These are phyloP conservation scores for Phoebastria nigripes DNA, from an alignment of 2,797 vertebrate species.

Conservation along the genomic window DNA sequence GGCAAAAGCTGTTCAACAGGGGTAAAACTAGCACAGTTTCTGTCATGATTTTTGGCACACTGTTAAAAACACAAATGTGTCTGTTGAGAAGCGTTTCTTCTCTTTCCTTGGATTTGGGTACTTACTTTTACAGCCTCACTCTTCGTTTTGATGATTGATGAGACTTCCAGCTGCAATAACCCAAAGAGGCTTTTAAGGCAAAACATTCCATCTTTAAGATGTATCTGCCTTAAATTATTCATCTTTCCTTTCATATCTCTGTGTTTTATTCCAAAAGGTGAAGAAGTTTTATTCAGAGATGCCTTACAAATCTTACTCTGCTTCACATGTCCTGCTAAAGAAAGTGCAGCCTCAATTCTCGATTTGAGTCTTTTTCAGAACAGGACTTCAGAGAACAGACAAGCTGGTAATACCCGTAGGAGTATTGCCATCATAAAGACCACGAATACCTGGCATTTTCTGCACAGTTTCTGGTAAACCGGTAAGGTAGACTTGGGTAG, in stretches of 20 bases:
- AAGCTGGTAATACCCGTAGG: not conserved
- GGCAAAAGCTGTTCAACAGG: not conserved
- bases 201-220: not conserved
- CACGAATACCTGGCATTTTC: not conserved
- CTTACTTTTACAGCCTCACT: not conserved
- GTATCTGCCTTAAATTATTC: not conserved
- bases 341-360: not conserved
- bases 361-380: not conserved
- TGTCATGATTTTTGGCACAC: not conserved
- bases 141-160: not conserved
- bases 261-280: not conserved
- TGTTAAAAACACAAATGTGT: not conserved
- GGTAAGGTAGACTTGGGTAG: not conserved
- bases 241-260: not conserved
- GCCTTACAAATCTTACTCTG: not conserved
- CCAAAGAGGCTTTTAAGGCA: not conserved
- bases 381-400: not conserved
- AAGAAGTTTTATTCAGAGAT: not conserved
- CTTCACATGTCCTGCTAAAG: not conserved
- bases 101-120: not conserved
- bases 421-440: not conserved
- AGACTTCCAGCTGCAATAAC: not conserved
- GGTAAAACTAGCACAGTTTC: not conserved
- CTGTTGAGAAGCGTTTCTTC: not conserved
- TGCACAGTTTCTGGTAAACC: not conserved